Conservation (phyloP, 2,113 vertebrate genomes). For the Artemisiospiza belli region DNA sequence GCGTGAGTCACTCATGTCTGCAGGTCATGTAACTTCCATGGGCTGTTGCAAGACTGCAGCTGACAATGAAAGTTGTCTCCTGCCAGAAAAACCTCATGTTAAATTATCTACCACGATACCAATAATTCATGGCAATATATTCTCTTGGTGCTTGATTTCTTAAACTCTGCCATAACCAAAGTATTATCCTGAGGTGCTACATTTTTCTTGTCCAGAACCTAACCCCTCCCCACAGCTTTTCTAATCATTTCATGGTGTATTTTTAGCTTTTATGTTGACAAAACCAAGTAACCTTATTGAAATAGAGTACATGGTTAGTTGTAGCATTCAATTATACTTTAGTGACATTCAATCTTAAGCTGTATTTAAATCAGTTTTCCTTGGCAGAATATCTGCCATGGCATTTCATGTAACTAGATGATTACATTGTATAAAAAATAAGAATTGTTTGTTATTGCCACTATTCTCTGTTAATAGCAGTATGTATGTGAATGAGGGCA, state of each 20-base stretch:
- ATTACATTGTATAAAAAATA: neutral
- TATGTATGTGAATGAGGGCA: neutral
- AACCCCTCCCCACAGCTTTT: neutral
- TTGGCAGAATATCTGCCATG: neutral
- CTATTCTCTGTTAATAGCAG: neutral
- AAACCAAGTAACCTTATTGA: neutral
- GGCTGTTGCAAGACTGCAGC: constrained; percentile 6
- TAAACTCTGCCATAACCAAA: constrained; percentile 34
- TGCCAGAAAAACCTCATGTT: constrained; percentile 4
- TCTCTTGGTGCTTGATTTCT: constrained; percentile 42
- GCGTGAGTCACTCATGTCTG: neutral
- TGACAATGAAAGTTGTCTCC: neutral
- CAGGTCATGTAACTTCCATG: neutral
- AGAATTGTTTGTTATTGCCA: neutral
- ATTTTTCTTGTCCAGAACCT: neutral
- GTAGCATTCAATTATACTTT: neutral
- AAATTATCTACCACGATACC: neutral
- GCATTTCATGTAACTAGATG: neutral
- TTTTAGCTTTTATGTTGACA: neutral
- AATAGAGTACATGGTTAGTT: neutral
- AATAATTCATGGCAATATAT: neutral
- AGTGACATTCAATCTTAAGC: neutral
- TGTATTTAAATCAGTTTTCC: neutral
- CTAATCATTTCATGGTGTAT: neutral
- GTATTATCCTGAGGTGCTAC: constrained; percentile 33